Conservation (phyloP, 2,113 vertebrate genomes). For the Anolis sagrei region DNA sequence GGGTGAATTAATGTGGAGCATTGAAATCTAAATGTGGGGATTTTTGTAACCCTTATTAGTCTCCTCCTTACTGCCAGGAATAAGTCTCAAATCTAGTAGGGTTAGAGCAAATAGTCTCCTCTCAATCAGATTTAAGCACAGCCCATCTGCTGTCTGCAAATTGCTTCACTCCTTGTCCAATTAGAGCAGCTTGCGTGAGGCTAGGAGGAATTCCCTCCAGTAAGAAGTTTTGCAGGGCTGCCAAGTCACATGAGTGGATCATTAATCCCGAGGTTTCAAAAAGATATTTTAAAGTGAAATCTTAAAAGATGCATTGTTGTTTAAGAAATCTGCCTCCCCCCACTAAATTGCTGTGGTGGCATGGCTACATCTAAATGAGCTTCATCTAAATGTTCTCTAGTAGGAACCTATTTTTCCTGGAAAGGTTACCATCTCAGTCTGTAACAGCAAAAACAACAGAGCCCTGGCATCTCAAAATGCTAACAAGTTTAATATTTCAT, state of each 20-base stretch:
- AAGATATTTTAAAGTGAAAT: not conserved
- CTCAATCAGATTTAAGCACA: conserved; percentile 76
- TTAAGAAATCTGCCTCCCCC: not conserved
- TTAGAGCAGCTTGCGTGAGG: conserved; percentile 63
- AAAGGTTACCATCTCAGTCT: no score
- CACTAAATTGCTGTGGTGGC: not conserved
- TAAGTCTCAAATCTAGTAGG: conserved; percentile 64
- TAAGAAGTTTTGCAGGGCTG: conserved; percentile 4
- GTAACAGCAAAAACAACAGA: no score
- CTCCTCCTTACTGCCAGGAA: conserved; percentile 53
- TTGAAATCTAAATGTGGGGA: conserved; percentile 57
- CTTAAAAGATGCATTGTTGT: not conserved
- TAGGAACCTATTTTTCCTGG: no score
- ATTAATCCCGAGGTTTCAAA: not conserved
- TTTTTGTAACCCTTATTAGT: not conserved
- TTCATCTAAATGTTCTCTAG: not conserved
- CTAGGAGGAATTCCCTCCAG: not conserved
- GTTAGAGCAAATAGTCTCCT: conserved; percentile 61
- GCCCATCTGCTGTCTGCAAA: conserved; percentile 80
- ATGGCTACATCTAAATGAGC: not conserved
- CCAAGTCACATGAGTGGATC: conserved; percentile 22
- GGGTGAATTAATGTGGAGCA: conserved; percentile 57
- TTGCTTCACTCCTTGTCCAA: conserved; percentile 70
- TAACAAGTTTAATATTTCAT: no score
- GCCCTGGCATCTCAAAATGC: no score